Evolutionary conservation across 2,797 vertebrate genomes (phyloP).

Genomic region (Oreonectes daqikongensis): DNA sequence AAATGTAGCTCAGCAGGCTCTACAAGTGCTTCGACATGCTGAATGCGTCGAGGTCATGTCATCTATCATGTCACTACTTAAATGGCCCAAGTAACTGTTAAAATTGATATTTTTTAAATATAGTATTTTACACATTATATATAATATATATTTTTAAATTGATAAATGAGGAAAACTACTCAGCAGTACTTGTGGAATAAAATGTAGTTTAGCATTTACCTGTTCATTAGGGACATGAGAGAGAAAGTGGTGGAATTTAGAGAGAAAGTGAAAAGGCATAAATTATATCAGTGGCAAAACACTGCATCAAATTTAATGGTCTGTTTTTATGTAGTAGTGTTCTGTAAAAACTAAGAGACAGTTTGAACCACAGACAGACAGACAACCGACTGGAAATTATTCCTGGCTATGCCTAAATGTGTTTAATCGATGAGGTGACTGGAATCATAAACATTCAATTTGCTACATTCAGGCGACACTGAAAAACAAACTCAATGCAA

Average conservation of each 20-base stretch:
- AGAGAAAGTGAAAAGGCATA: slow-evolving; percentile 47
- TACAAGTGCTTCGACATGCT: neutral
- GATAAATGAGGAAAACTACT: slow-evolving; percentile 15
- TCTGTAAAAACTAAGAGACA: slow-evolving; percentile 41
- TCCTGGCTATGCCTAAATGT: slow-evolving; percentile 30
- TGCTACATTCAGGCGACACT: slow-evolving; percentile 36
- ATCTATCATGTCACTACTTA: too few relatives aligned
- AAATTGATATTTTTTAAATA: too few relatives aligned
- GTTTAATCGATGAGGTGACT: slow-evolving; percentile 31
- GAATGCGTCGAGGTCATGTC: neutral
- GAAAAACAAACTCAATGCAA: slow-evolving; percentile 19
- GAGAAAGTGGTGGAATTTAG: neutral
- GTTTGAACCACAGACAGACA: slow-evolving; percentile 37
- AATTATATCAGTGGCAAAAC: slow-evolving; percentile 69
- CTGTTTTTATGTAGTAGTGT: slow-evolving; percentile 72
- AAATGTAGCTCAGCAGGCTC: neutral
- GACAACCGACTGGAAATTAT: slow-evolving; percentile 48
- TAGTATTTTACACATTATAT: too few relatives aligned
- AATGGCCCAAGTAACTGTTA: too few relatives aligned
- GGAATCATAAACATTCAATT: slow-evolving; percentile 49
- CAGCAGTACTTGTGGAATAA: slow-evolving; percentile 28
- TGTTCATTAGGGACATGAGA: slow-evolving; percentile 39
- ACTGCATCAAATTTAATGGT: slow-evolving; percentile 73
- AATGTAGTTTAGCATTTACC: slow-evolving; percentile 50
- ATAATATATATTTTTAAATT: too few relatives aligned